Evolutionary conservation across 2,888 invertebrate genomes (phyloP), one percentile per base, ranked within the genome.

Genomic region (Entomobrya multifasciata): DNA sequence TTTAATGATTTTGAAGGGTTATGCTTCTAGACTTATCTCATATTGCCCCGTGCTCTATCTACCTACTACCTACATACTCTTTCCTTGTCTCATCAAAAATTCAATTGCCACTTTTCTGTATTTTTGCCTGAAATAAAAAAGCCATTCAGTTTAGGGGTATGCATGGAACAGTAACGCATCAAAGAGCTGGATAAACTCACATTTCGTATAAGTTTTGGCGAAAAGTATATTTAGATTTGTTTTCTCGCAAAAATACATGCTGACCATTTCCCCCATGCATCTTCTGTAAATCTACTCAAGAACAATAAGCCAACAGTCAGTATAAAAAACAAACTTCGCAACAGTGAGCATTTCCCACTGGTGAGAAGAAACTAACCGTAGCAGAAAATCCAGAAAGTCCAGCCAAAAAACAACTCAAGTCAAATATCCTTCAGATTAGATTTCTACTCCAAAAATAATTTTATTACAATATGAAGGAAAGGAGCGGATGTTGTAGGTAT

Each of bases 321-420:
- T 44, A 62, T 15, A 62, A 17, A 36, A 10, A 60, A 30, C 6
- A 65, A 22, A 41, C 22, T 67, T 67, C 67, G 67, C 44, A 67
- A 67, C 67, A 22, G 13, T 67, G 67, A 67, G 44, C 44, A 44
- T 20, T 67, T 47, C 67, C 20, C 67, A 67, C 44, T 67, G 67
- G 1, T 67, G 67, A 41, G 47, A 44, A 22, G 22, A 13, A 67
- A 67, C 22, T 47, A 22, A 62, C 27, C 62, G 11, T 25, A 27
- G 15, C 15, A 17, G 15, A 62, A 62, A 62, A 30, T 67, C 15
- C 44, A 36, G 30, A 8, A n/a, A 41, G 36, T 65, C 65, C 65
- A 65, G 44, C 67, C 67, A 67, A 27, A 36, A 36, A 36, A 36
- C 36, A 36, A 36, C 36, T 36, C 36, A 36, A 36, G 36, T 36